Evolutionary conservation across 2,888 invertebrate species (phyloP), one percentile per base, ranked within the genome.

Genomic region (Ophioninae sp.): DNA sequence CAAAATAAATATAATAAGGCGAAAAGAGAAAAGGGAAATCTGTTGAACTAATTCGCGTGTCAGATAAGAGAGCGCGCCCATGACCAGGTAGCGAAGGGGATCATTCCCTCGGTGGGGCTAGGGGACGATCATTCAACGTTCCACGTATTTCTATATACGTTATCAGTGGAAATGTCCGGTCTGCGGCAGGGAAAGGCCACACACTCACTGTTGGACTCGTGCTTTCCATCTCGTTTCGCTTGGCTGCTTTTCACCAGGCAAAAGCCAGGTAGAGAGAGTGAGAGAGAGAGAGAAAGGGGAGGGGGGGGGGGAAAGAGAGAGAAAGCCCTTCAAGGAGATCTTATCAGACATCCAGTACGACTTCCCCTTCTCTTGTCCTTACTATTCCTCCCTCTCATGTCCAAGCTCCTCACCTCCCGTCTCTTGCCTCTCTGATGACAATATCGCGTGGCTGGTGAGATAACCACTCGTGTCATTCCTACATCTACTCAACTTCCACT

Each of bases 391-490:
- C 58, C 67, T 61, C 67, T 65, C 22, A 20, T 41, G 64, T 30
- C 51, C 30, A 69, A 87, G 84, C 87, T 79, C 59, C 87, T 81
- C 87, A 39, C 37, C 61, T 68, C 65, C 58, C 80, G 67, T 69
- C 77, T 51, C 81, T 79, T 81, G 78, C 87, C 64, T 86, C 90
- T 89, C 92, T 93, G 93, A 93, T 93, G 93, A 92, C 93, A 92
- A 93, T 93, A 92, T 93, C 93, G 93, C 93, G 93, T 93, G 93
- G 93, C 91, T 88, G 87, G 89, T 91, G 89, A 92, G 92, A 93
- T 93, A 93, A 91, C 93, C 90, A 88, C 90, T 90, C 92, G 91
- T 93, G 92, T 93, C 93, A 93, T 93, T 93, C 91, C 90, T 89
- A 90, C 92, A 91, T 92, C 91, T 90, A 91, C 91, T 90, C 30